Evolutionary conservation across 2,797 vertebrate species (phyloP), one percentile per base, ranked within the genome.

Genomic region (Syngnathus acus): DNA sequence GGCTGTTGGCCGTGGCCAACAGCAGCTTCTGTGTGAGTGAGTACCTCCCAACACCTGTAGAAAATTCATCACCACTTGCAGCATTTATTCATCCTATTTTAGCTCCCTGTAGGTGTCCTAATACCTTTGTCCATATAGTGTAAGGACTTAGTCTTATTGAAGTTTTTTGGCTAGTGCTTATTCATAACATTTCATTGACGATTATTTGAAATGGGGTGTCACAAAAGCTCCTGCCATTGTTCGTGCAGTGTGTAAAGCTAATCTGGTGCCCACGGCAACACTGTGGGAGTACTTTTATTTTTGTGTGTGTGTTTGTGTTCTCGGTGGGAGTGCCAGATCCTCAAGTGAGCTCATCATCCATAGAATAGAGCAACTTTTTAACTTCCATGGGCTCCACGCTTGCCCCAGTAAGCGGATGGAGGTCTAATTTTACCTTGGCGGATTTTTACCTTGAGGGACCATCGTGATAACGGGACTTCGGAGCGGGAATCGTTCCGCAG

Each of bases 371-470:
- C 68, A 66, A 68, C 64, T 47, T 43, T 55, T 45, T 7, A 50
- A 68, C 64, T 61, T 75, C 76, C 62, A 65, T 42, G 65, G 80
- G 71, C 72, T 68, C 48, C 6, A 17, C 13, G 55, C 55, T 37
- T 67, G 45, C 62, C 17, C 42, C 60, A 23, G 40, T 67, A 69
- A 78, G 58, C 62, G 65, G 68, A 78, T 79, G 72, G 77, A 70
- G 66, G 69, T 80, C 73, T 71, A 69, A 81, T 79, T 80, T 66
- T 78, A 76, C 73, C 71, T 66, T 61, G 62, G 54, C 26, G 26
- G 26, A 32, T 32, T 32, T 32, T 32, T 32, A 32, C 26, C 26
- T 32, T n/a, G 68, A 45, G 48, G 45, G 77, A 72, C 64, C 65
- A 61, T 66, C 67, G 74, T 67, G 77, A 81, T 79, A 74, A 67